These are phyloP conservation scores for Rhagonycha fulva DNA, from an alignment of 2,888 invertebrate species.

Conservation along the genomic window DNA sequence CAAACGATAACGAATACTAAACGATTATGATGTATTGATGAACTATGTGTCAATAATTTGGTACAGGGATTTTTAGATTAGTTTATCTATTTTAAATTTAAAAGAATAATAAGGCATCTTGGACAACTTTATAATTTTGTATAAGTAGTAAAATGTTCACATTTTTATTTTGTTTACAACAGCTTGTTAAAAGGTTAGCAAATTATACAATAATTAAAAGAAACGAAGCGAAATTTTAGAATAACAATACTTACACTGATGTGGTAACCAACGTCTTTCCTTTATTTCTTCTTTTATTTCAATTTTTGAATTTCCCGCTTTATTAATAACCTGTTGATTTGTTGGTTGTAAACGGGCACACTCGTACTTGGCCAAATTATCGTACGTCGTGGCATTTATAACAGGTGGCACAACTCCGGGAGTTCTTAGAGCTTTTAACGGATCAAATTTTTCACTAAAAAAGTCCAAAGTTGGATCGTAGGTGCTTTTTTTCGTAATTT, in stretches of 20 bases:
- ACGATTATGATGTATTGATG: not conserved
- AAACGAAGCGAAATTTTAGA: not conserved
- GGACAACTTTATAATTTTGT: no score
- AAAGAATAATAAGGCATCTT: no score
- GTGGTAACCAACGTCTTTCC: conserved; percentile 55
- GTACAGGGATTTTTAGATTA: not conserved
- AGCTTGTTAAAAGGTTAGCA: not conserved
- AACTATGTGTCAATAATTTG: not conserved
- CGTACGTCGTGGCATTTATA: conserved; percentile 64
- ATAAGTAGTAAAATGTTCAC: no score
- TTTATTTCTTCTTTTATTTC: conserved; percentile 1
- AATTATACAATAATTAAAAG: not conserved
- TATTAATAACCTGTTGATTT: conserved; percentile 45
- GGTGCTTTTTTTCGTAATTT: conserved; percentile 39
- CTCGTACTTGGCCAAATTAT: conserved; percentile 70
- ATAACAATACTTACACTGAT: conserved; percentile 53
- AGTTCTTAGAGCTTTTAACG: conserved; percentile 70
- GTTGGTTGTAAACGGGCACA: conserved; percentile 41
- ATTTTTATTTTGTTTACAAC: not conserved
- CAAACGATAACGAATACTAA: not conserved
- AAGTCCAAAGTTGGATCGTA: conserved; percentile 60
- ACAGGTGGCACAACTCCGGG: conserved; percentile 60
- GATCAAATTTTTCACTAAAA: conserved; percentile 66
- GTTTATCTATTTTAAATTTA: no score
- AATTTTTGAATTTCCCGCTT: conserved; percentile 49